phyloP scores from a whole-genome alignment of 2,888 invertebrate genomes.

The Boloria euphrosyne region DNA sequence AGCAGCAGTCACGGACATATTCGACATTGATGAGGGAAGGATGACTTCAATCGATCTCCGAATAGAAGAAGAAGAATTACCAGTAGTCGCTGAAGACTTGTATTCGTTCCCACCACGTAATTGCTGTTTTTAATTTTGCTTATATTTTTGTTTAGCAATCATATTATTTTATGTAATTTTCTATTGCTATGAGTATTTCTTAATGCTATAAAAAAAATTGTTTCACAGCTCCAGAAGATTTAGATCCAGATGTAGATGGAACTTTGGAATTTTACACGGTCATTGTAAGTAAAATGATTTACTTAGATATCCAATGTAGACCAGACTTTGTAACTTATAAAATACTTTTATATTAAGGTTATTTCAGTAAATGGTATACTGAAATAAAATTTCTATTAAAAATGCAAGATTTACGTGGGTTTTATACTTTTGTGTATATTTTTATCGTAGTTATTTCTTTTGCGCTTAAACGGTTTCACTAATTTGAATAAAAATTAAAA shows the following conservation, averaged over 20 bases:
- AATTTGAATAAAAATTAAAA: no score
- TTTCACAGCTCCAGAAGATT: slow-evolving; percentile 72
- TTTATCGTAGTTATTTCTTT: no score
- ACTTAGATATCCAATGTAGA: not conserved
- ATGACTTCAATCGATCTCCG: slow-evolving; percentile 53
- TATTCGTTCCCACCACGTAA: slow-evolving; percentile 72
- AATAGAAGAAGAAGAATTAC: slow-evolving; percentile 54
- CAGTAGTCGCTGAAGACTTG: slow-evolving; percentile 56
- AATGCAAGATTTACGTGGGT: no score
- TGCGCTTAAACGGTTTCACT: no score
- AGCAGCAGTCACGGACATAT: slow-evolving; percentile 47
- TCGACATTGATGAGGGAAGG: slow-evolving; percentile 52
- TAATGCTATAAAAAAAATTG: not conserved
- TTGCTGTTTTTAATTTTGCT: slow-evolving; percentile 10
- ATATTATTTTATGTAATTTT: not conserved
- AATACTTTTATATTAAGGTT: no score
- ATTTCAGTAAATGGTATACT: no score
- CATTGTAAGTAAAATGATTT: slow-evolving; percentile 55
- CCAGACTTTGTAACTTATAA: no score
- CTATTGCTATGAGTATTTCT: not conserved
- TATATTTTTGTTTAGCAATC: not conserved
- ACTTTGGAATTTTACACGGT: slow-evolving; percentile 79
- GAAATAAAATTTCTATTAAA: no score
- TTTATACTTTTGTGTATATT: no score
- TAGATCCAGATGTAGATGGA: slow-evolving; percentile 80